These are phyloP conservation scores for Onychorhynchus coronatus DNA, from an alignment of 2,113 vertebrate genomes.

Conservation along the genomic window DNA sequence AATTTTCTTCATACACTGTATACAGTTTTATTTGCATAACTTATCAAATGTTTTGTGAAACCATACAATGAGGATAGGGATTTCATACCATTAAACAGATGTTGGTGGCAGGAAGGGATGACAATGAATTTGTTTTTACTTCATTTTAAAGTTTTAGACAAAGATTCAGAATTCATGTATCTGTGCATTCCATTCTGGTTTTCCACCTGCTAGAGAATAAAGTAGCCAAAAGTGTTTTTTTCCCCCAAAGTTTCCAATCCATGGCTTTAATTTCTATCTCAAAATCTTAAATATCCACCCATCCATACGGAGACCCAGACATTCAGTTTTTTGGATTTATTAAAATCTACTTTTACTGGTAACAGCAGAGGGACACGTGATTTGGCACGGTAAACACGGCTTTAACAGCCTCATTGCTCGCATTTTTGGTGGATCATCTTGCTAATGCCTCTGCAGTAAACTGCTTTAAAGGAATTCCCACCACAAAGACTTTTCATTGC, in stretches of 20 bases:
- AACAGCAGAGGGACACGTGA: background rate
- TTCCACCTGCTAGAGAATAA: background rate
- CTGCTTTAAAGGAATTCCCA: background rate
- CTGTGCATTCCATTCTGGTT: background rate
- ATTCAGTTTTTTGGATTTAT: background rate
- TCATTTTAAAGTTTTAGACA: background rate
- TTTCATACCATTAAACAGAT: background rate
- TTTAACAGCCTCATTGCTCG: background rate
- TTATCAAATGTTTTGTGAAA: background rate
- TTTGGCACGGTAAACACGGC: background rate
- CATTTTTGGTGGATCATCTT: background rate
- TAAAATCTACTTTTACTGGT: background rate
- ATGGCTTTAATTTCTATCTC: background rate
- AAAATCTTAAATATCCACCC: background rate
- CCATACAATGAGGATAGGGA: background rate
- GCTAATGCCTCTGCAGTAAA: background rate
- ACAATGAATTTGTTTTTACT: background rate
- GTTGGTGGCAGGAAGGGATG: background rate
- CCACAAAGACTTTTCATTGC: background rate
- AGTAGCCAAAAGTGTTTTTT: background rate
- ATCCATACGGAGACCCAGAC: background rate
- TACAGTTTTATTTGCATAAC: background rate
- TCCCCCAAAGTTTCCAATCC: background rate
- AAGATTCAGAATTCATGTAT: background rate
- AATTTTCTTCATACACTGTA: background rate